A percentile compares a stretch with the other conserved stretches of the same genome.
Conservation (phyloP, 2,797 vertebrate species). For the Zenarchopterus dispar region DNA sequence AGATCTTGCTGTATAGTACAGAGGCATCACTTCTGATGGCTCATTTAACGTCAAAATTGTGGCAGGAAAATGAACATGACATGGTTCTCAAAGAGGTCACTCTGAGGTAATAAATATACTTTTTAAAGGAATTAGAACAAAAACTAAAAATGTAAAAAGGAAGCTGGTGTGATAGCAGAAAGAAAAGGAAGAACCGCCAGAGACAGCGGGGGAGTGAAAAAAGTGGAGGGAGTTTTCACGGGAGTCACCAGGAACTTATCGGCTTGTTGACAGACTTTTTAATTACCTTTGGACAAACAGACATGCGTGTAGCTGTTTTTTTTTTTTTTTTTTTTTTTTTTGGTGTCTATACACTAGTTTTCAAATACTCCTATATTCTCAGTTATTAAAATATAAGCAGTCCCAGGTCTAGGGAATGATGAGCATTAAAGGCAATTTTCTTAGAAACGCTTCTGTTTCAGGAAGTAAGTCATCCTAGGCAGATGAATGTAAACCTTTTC, state of each 20-base stretch:
- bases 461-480: too few relatives aligned
- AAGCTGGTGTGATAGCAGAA: slow-evolving; percentile 9
- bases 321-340: slow-evolving; percentile 24
- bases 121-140: slow-evolving; percentile 25
- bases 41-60: slow-evolving; percentile 7
- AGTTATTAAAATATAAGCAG: background rate
- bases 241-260: slow-evolving; percentile 80
- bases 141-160: slow-evolving; percentile 16
- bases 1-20: background rate
- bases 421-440: too few relatives aligned
- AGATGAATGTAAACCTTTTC: too few relatives aligned
- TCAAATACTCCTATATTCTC: background rate
- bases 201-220: slow-evolving; percentile 11
- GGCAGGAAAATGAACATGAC: background rate
- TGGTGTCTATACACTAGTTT: background rate
- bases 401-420: too few relatives aligned
- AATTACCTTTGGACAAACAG: slow-evolving; percentile 68
- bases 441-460: too few relatives aligned
- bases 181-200: slow-evolving; percentile 2
- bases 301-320: slow-evolving; percentile 16
- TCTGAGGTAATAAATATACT: slow-evolving; percentile 18
- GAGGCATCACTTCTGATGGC: slow-evolving; percentile 14
- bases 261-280: slow-evolving; percentile 66
- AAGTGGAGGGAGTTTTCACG: slow-evolving; percentile 38
- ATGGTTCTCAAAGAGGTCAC: background rate